A percentile compares a stretch with the other conserved stretches of the same genome.
Conservation (phyloP, 2,888 invertebrate genomes). For the Galerucella pusilla region DNA sequence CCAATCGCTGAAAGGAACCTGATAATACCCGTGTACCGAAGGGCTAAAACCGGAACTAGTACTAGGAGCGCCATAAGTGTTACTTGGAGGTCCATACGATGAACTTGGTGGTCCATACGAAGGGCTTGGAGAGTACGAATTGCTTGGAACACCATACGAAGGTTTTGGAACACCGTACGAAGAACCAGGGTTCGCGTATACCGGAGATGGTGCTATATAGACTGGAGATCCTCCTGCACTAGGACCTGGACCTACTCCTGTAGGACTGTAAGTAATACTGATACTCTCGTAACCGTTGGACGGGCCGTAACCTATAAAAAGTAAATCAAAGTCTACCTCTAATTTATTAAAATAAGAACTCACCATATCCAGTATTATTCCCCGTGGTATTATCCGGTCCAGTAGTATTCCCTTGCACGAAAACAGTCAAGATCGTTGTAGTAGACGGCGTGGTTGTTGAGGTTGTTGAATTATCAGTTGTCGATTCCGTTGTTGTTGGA, state of each 20-base stretch:
- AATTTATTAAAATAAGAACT: constrained; percentile 8
- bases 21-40: constrained; percentile 43
- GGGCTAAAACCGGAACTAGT: constrained; percentile 34
- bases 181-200: constrained; percentile 22
- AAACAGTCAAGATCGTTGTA: constrained; percentile 59
- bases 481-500: constrained; percentile 37
- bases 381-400: constrained; percentile 22
- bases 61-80: constrained; percentile 37
- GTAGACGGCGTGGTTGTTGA: constrained; percentile 49
- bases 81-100: constrained; percentile 44
- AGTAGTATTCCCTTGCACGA: constrained; percentile 25
- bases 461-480: constrained; percentile 42
- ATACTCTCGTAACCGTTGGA: constrained; percentile 61
- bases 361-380: constrained; percentile 49
- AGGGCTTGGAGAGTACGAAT: constrained; percentile 29
- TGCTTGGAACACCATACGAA: constrained; percentile 20
- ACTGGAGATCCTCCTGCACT: constrained; percentile 26
- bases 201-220: constrained; percentile 26
- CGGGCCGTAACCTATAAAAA: constrained; percentile 58
- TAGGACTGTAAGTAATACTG: constrained; percentile 61
- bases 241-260: constrained; percentile 20
- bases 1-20: constrained; percentile 51
- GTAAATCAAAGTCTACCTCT: background rate
- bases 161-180: constrained; percentile 28
- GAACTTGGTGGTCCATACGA: constrained; percentile 41